A percentile compares a stretch with the other conserved stretches of the same genome.
phyloP scores from a whole-genome alignment of 2,797 vertebrate species.

The Emys orbicularis region DNA sequence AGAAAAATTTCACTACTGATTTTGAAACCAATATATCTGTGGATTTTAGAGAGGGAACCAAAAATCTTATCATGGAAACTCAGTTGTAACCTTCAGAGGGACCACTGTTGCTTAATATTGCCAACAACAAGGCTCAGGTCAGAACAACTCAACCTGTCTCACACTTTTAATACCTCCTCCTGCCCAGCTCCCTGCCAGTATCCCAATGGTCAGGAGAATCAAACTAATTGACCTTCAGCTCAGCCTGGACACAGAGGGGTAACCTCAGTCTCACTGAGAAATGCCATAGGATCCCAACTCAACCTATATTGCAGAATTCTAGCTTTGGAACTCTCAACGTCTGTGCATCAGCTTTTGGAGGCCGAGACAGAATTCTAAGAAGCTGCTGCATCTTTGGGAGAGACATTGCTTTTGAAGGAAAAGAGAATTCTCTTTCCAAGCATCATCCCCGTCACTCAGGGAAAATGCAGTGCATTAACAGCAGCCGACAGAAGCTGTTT shows the following conservation, averaged over 20 bases:
- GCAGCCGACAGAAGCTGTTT: neutral
- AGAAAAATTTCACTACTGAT: neutral
- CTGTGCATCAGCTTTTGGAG: neutral
- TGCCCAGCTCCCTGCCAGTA: neutral
- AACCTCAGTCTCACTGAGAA: accelerated
- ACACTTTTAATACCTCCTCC: neutral
- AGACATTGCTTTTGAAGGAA: neutral
- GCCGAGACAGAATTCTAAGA: neutral
- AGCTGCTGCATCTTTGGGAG: neutral
- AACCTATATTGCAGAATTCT: neutral
- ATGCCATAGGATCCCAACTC: neutral
- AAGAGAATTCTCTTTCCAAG: neutral
- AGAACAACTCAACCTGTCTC: neutral
- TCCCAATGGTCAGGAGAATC: neutral
- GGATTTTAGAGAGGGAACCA: neutral
- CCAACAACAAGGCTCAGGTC: neutral
- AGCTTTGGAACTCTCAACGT: neutral
- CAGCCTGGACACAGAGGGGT: neutral
- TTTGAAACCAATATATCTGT: neutral
- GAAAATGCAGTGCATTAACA: neutral
- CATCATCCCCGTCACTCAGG: neutral
- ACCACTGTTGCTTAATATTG: neutral
- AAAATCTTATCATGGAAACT: neutral
- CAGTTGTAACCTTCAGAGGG: accelerated
- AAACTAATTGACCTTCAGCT: neutral